Evolutionary conservation across 2,113 vertebrate species (phyloP).

Genomic region (Hydrochoerus hydrochaeris): DNA sequence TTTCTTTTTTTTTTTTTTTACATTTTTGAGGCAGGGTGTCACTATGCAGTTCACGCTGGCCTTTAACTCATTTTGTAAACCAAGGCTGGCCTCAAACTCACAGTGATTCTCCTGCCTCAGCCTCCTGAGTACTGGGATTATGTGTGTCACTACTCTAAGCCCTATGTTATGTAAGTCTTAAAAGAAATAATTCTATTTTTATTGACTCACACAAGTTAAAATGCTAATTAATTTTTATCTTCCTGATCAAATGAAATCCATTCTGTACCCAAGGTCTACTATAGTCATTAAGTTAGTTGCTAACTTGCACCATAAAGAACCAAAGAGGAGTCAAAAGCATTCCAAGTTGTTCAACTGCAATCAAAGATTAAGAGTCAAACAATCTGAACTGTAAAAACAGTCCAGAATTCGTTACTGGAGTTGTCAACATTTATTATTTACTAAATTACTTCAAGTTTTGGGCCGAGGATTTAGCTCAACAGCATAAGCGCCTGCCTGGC

Average conservation of each 20-base stretch:
- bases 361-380: not conserved
- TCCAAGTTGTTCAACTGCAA: not conserved
- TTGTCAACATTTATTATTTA: not conserved
- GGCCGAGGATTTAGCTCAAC: too few relatives aligned
- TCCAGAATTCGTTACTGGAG: not conserved
- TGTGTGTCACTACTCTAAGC: not conserved
- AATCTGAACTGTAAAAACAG: not conserved
- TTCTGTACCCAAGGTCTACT: not conserved
- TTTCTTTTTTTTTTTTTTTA: not conserved
- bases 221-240: not conserved
- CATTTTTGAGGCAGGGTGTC: not conserved
- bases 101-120: too few relatives aligned
- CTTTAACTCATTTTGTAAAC: too few relatives aligned
- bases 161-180: not conserved
- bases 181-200: not conserved
- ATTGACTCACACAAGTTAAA: not conserved
- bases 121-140: not conserved
- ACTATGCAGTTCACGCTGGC: not conserved
- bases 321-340: not conserved
- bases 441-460: not conserved
- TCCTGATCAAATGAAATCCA: not conserved
- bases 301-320: not conserved
- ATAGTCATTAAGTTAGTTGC: not conserved
- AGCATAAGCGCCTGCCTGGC: too few relatives aligned
- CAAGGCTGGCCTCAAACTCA: too few relatives aligned